Base-by-base conservation (phyloP, 2,797 vertebrate genomes). In the Hypotaenidia okinawae region DNA sequence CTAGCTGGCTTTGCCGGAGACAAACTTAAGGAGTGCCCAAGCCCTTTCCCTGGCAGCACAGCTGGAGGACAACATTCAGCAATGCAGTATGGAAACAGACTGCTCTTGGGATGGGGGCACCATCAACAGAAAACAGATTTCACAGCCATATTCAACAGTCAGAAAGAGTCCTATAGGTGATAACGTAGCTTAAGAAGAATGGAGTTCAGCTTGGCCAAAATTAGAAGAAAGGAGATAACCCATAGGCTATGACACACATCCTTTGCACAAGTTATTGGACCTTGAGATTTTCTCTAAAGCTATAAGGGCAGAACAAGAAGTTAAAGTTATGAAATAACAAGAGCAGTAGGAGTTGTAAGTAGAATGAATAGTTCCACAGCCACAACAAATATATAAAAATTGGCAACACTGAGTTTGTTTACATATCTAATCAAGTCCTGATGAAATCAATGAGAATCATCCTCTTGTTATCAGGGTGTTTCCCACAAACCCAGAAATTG, bases 81-180 rank as follows among this genome's bases (percentile, higher is more conserved):
- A 0, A 25, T 4, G 24, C 6, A 0, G 4, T 27, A 5, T 35
- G 15, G 22, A 57, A 83, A 27, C 5, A 59, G 69, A 70, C 1
- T 13, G 21, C 35, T 61, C 35, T 49, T 52, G 32, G 32, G 13
- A 39, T 45, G 27, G 2, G 1, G 43, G 10, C 9, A 39, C 3
- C 6, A 72, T 57, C 49, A 81, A 41, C 28, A 70, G 54, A 67
- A 88, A 77, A 45, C 8, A 5, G 22, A 64, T 72, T 93, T 79
- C 64, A 43, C 33, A 33, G 4, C 12, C 4, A 8, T 27, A n/a
- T 69, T 80, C 51, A n/a, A 37, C 0, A 1, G 6, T 32, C 13
- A 3, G 28, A 55, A 6, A 15, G 69, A 80, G 61, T 73, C 9
- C 17, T 62, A 2, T 13, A 25, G 25, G 28, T 74, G 57, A 57